Base-by-base conservation (phyloP, 2,113 vertebrate genomes). In the Chloebia gouldiae region DNA sequence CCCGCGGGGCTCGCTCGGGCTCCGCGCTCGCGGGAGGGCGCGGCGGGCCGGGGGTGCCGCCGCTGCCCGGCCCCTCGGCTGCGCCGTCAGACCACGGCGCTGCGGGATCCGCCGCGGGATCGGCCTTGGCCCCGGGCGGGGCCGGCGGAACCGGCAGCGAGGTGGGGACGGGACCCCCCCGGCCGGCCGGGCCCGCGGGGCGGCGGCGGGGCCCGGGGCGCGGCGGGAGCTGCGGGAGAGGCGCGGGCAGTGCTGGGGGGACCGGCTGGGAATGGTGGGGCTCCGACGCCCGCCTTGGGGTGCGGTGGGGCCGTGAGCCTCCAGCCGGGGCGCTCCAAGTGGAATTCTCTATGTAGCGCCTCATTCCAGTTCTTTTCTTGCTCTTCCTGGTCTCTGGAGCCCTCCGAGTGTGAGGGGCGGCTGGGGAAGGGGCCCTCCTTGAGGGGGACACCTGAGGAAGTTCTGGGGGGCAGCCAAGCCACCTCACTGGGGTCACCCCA, bases 201-300 rank as follows among this genome's bases (percentile, higher is more conserved):
- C 40, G 1, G 7, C 10, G 19, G 64, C 1, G 3, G 59, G 76
- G 47, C 12, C 75, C 9, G 65, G 54, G 37, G 51, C 2, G 4
- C 4, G 68, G 40, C 1, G 16, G 6, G 45, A 56, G 56, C 30
- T 40, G 82, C 2, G 11, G 90, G 78, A 68, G 71, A 40, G 39
- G 33, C 17, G 6, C 31, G 4, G 51, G 66, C 47, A 4, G 2
- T 3, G 80, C 21, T 16, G 50, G 64, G 50, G 57, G 50, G 4
- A 1, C 9, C 15, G 22, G 45, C 7, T 13, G 33, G 13, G 31
- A 18, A 17, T 42, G 39, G 6, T 0, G 3, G 49, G 27, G 49
- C 11, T 57, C 39, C 18, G 0, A 1, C 12, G 1, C 27, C 14
- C 3, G 0, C n/a, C 23, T 35, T 0, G 1, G 50, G 54, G 20